Evolutionary conservation across 2,113 vertebrate species (phyloP), one percentile per base, ranked within the genome.

Genomic region (Collichthys lucidus): DNA sequence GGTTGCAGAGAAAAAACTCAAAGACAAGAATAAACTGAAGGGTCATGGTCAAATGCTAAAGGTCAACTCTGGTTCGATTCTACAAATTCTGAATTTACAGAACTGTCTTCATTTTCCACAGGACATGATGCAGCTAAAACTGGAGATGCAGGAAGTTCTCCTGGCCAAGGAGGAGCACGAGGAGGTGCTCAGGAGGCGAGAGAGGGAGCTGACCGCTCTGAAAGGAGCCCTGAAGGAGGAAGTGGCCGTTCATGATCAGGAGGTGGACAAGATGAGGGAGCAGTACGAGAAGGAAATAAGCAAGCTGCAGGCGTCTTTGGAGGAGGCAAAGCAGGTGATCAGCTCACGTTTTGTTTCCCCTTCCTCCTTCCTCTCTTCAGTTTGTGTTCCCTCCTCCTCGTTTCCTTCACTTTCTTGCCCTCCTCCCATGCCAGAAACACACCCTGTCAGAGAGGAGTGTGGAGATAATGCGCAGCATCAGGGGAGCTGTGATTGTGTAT

Each of bases 181-280:
- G 78, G 98, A 99, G 19, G 64, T 97, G 80, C 86, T 99, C 91
- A 96, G 94, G 86, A 96, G 95, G 78, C 94, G 97, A 9, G 98
- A 99, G 85, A 92, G 98, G 1, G 97, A 99, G 59, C 96, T 99
- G 86, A 97, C 96, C 0, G 98, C 98, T 55, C 93, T 99, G 79
- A 98, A 98, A 89, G 98, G 98, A 60, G 98, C 97, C 17, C 85
- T 99, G 76, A 99, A 99, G 89, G 98, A 98, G 70, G 98, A 99
- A 87, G 98, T 99, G n/a, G 95, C 97, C 5, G 96, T 93, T 84
- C 98, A 99, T 0, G 98, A 99, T 83, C 95, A 93, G 89, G 98
- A 99, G 89, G 95, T 98, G 91, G 98, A 99, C 92, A 96, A 94
- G 86, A 96, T 99, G 72, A 97, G 93, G 93, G 98, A 98, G 49